Base-by-base conservation (phyloP, 2,888 invertebrate genomes). In the Chaetogeoica ovagalla region DNA sequence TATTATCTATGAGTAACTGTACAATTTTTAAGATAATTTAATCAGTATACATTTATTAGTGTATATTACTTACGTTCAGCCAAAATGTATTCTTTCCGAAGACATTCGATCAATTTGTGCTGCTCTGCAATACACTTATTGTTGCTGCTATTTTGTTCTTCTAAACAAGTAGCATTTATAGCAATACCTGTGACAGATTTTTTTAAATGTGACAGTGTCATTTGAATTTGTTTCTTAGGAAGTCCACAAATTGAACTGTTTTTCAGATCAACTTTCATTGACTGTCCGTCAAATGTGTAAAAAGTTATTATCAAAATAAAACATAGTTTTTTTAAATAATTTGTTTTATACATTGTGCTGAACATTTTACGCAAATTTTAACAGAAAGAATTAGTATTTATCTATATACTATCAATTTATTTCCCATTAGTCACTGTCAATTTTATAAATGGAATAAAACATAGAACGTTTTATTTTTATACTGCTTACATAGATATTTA, bases 81-180 rank as follows among this genome's bases (percentile, higher is more conserved):
- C 37, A 71, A 57, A 43, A 60, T 23, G 11, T 23, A 60, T 60
- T 72, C 72, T 72, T 72, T 48, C 6, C 43, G 72, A 60, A 72
- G 72, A 72, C 72, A 72, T 72, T 72, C 60, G 19, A 72, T 60
- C 19, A 72, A 72, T 72, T 72, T 60, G 5, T 60, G 0, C 13
- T 72, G 72, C 23, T 72, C 72, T 60, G 23, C 19, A 9, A 72
- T 11, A 19, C 60, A 72, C 9, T 23, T 23, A 19, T 43, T 43
- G 7, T 48, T 72, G 2, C 7, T 23, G 21, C 23, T 43, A 19
- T 43, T 43, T 60, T 23, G 43, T 43, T 60, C 60, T 71, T 60
- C 43, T 9, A 72, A 43, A 48, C 72, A 72, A 23, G 17, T 43
- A 13, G 21, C 19, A 60, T 60, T 43, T 23, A 48, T 21, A 60